Evolutionary conservation across 2,888 invertebrate species (phyloP).

Genomic region (Lasioglossum zephyrum): DNA sequence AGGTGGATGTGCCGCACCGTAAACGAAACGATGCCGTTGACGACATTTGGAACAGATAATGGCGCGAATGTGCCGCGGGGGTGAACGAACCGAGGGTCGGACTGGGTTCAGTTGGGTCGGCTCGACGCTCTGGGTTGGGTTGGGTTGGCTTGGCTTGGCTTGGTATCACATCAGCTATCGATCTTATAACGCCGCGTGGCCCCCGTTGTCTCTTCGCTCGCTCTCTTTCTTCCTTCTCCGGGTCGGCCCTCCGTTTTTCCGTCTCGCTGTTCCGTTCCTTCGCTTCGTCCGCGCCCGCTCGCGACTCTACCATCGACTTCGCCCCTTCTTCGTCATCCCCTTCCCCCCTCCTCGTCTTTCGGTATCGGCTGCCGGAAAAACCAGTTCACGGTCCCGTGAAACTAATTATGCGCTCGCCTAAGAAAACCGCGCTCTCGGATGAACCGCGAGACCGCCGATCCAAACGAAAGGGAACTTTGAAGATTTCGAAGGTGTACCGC

Average conservation of each 20-base stretch:
- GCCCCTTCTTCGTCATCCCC: neutral
- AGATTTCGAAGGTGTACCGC: neutral
- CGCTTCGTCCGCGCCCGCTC: slow-evolving; percentile 24
- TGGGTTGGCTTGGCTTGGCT: slow-evolving; percentile 76
- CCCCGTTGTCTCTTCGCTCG: slow-evolving; percentile 79
- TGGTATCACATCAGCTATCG: slow-evolving; percentile 84
- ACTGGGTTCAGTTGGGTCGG: slow-evolving; percentile 77
- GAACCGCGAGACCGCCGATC: neutral
- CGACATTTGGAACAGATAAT: slow-evolving; percentile 84
- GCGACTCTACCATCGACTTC: slow-evolving; percentile 15
- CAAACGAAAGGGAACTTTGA: neutral
- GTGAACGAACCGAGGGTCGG: slow-evolving; percentile 84
- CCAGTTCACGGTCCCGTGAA: neutral
- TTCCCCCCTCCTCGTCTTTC: neutral
- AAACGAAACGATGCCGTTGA: slow-evolving; percentile 84
- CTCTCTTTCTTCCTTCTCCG: slow-evolving; percentile 58
- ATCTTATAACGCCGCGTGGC: slow-evolving; percentile 83
- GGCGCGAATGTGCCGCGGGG: slow-evolving; percentile 84
- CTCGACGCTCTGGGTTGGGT: slow-evolving; percentile 75
- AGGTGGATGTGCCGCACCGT: slow-evolving; percentile 75
- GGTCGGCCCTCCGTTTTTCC: slow-evolving; percentile 46
- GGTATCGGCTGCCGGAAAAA: neutral
- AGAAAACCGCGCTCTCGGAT: neutral
- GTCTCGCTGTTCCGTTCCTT: slow-evolving; percentile 34
- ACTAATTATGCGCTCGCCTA: slow-evolving; percentile 5